Base-by-base conservation (phyloP, 2,888 invertebrate species). In the Phengaris arion region DNA sequence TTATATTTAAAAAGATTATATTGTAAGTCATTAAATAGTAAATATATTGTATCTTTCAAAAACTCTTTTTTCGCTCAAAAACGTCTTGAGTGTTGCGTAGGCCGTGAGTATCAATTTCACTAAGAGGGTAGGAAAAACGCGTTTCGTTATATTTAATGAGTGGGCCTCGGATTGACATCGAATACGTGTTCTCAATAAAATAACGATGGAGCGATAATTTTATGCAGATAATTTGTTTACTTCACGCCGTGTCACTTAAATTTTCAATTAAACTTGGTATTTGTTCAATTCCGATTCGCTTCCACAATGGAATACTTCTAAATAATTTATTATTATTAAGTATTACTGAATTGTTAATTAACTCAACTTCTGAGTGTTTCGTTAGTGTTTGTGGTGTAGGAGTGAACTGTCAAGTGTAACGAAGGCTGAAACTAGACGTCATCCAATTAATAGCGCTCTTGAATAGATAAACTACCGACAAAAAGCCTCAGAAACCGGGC, bases 261-360 rank as follows among this genome's bases (percentile, higher is more conserved):
- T 51, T 70, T 70, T 70, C 70, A 70, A 70, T 70, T 70, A 52
- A 51, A n/a, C 70, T n/a, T 48, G 70, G 70, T 70, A 70, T 70
- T 70, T 70, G 70, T 51, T 12, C 15, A 70, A 70, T 70, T 70
- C 51, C 15, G 35, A 64, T 12, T 22, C n/a, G 70, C 70, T 70
- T 52, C 70, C 22, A 3, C 10, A 35, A 51, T 0, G 69, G 68
- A 12, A 22, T 12, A 35, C 35, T 35, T 35, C 68, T 59, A 10
- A 59, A 59, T 68, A 7, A 68, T 45, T 68, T 68, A 68, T 68
- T 68, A 35, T 68, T 35, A 8, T 59, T 59, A 59, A 59, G 59
- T 59, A 59, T 59, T 59, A 59, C 59, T 59, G 59, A 10, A 59
- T 59, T 22, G 22, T 15, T 59, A 59, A 22, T 59, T 59, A 22